Base-by-base conservation (phyloP, 2,113 vertebrate genomes). In the Numenius arquata region DNA sequence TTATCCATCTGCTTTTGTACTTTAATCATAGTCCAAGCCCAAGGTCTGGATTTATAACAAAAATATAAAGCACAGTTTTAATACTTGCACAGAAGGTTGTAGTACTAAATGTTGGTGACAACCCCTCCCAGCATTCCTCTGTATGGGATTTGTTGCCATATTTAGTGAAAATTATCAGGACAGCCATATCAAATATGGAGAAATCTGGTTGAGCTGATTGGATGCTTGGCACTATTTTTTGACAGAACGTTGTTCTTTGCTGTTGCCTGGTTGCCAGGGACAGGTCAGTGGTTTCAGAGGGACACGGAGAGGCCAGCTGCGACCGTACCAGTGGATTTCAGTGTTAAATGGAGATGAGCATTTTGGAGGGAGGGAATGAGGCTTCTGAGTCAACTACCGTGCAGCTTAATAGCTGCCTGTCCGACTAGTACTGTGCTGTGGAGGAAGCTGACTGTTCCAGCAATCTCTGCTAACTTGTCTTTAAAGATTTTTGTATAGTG, bases 381-480 rank as follows among this genome's bases (percentile, higher is more conserved):
- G 30, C 65, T 45, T 48, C 19, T 2, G 12, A 68, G 55, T 63
- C 43, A 40, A 4, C 32, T 36, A 4, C 47, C 1, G 1, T 38
- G 59, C 62, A 86, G 29, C 21, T 59, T 29, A 43, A 22, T 4
- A 30, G 59, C 9, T 26, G 23, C 78, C 68, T 94, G 68, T 81
- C 83, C 4, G 4, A 6, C 34, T 47, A 29, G 12, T 18, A 6
- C 56, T 77, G 82, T 56, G 79, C 59, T 45, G 10, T 3, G 48
- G 70, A 40, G 73, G 53, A 89, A 76, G 47, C 70, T 61, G 48
- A 27, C 76, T 67, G 4, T 34, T 92, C 53, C 59, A 76, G 71
- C 78, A 70, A 34, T 70, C 75, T 80, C 71, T 76, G 71, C 50
- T 93, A 91, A 76, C 77, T 89, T 91, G 92, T 89, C 84, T 94